Conservation (phyloP, 1,140 invertebrate species). For the Diuraphis noxia region DNA sequence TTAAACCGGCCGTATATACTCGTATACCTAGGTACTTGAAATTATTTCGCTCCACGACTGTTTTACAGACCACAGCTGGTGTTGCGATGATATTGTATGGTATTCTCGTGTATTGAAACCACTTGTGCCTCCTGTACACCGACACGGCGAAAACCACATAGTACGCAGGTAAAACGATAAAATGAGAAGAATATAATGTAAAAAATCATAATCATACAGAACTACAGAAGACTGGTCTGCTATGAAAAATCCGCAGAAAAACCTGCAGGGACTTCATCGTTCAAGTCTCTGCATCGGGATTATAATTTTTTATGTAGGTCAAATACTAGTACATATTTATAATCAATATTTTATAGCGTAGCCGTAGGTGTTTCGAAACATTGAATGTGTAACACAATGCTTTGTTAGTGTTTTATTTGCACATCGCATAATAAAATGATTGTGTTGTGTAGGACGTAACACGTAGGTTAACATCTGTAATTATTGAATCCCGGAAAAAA, state of each 20-base stretch:
- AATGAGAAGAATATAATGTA: not conserved
- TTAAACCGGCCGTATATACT: not conserved
- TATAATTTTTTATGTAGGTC: too few species aligned
- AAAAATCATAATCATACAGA: not conserved
- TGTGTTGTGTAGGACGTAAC: not conserved
- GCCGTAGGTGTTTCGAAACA: not conserved
- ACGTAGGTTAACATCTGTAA: not conserved
- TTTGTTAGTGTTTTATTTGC: not conserved
- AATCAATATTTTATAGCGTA: not conserved
- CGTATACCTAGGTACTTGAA: not conserved
- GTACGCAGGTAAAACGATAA: not conserved
- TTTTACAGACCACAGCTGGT: not conserved
- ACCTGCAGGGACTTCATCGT: too few species aligned
- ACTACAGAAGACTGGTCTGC: too few species aligned
- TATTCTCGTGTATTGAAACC: not conserved
- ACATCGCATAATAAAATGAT: not conserved
- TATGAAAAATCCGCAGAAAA: too few species aligned
- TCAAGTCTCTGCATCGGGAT: not conserved
- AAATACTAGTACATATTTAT: too few species aligned
- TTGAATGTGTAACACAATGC: not conserved
- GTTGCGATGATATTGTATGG: not conserved
- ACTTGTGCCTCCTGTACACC: not conserved
- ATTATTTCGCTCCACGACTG: not conserved
- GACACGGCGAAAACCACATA: not conserved
- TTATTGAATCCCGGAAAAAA: too few species aligned